Base-by-base conservation (phyloP, 2,113 vertebrate genomes). In the Castor canadensis region DNA sequence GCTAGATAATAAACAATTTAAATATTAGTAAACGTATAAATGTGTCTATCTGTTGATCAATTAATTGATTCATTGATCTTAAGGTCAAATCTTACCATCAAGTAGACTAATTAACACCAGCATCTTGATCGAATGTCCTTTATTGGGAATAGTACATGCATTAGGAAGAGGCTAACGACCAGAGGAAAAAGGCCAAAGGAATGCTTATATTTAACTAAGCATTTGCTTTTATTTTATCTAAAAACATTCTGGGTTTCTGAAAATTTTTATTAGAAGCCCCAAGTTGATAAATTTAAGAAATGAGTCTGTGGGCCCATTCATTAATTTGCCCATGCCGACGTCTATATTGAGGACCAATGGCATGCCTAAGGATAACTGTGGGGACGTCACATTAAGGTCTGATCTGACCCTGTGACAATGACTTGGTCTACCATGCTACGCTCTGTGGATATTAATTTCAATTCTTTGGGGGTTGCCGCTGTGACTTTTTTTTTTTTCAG, bases 181-280 rank as follows among this genome's bases (percentile, higher is more conserved):
- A 35, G 35, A 92, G 75, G 43, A 91, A 84, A 86, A 81, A 9
- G 67, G 76, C 49, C 75, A 94, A 19, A 85, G 54, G 38, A 79
- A 56, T 13, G 9, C 87, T 97, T 87, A 67, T 86, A 89, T 91
- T 93, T 97, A 97, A 87, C 19, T 91, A 89, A 97, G 30, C 43
- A 35, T 95, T 96, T 92, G 69, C n/a, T 73, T 91, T 92, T 76
- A 75, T 95, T 97, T 97, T 97, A 82, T 73, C 73, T 96, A 71
- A 89, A 94, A 81, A 49, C 45, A 95, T 73, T 84, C 32, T 54
- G 24, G 13, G 3, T 17, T n/a, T 96, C 40, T 49, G 82, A 89
- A 94, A 85, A 52, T 43, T 62, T 80, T 67, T 80, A 83, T 73
- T 85, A 82, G 32, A 52, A 85, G 73, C 10, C 32, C 19, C 66